Evolutionary conservation across 2,113 vertebrate species (phyloP).

Genomic region (Hiodon tergisus): DNA sequence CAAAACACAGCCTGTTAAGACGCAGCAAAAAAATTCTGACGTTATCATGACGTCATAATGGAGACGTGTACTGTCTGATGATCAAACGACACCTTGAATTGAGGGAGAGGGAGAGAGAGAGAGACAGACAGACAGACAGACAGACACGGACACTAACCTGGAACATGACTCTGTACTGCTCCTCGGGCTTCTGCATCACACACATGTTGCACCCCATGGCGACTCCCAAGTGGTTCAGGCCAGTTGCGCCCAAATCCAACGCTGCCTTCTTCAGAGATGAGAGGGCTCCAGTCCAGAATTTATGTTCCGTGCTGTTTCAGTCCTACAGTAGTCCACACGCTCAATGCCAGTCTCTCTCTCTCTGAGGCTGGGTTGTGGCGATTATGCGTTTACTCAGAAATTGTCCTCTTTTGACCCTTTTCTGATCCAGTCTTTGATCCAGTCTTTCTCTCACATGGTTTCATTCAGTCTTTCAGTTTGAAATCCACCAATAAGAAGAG

Average conservation of each 20-base stretch:
- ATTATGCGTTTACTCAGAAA: not conserved
- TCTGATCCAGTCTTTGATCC: no score
- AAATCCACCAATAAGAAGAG: no score
- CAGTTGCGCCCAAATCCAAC: not conserved
- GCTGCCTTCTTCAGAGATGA: not conserved
- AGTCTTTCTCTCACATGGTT: no score
- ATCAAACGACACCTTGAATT: not conserved
- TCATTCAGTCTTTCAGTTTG: no score
- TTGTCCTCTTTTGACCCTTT: no score
- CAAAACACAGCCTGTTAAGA: not conserved
- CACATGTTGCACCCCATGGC: conserved; percentile 92
- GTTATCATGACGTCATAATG: not conserved
- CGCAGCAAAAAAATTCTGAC: no score
- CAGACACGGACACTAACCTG: conserved; percentile 65
- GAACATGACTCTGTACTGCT: conserved; percentile 87
- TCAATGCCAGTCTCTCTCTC: conserved; percentile 2
- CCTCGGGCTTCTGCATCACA: conserved; percentile 82
- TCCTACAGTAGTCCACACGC: conserved; percentile 9
- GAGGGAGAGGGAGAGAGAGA: not conserved
- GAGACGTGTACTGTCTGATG: not conserved
- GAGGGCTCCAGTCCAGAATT: not conserved
- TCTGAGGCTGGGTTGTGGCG: not conserved
- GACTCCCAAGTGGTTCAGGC: conserved; percentile 19
- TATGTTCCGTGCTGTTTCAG: not conserved
- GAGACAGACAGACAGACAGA: not conserved